These are phyloP conservation scores for Gracilinanus agilis DNA, from an alignment of 2,113 vertebrate species.

Conservation along the genomic window DNA sequence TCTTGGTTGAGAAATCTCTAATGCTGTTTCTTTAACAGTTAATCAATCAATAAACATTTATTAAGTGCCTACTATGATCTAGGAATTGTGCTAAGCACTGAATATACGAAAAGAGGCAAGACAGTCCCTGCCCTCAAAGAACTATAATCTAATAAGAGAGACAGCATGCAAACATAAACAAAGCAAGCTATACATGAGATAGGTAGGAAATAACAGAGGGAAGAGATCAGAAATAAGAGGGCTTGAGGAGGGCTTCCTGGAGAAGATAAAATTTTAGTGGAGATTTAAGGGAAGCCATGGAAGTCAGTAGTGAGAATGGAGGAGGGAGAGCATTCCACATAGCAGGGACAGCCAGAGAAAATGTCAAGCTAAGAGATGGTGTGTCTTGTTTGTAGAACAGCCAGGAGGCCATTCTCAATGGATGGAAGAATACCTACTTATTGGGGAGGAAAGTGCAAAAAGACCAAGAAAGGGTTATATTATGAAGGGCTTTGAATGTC, in stretches of 20 bases:
- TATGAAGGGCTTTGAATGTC: too few relatives aligned
- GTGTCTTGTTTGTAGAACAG: not conserved
- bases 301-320: not conserved
- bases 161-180: not conserved
- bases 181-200: not conserved
- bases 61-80: not conserved
- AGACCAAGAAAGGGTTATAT: too few relatives aligned
- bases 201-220: not conserved
- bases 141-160: not conserved
- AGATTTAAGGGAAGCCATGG: not conserved
- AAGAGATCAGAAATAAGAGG: too few relatives aligned
- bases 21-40: not conserved
- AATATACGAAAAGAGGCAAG: not conserved
- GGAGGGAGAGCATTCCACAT: not conserved
- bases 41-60: not conserved
- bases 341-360: not conserved
- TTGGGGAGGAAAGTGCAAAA: too few relatives aligned
- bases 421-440: too few relatives aligned
- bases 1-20: not conserved
- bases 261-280: not conserved
- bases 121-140: not conserved
- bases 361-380: not conserved
- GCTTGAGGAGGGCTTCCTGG: not conserved
- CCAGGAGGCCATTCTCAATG: too few relatives aligned
- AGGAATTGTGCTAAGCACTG: not conserved